phyloP scores from a whole-genome alignment of 2,888 invertebrate species.

The Campoletis raptor region DNA sequence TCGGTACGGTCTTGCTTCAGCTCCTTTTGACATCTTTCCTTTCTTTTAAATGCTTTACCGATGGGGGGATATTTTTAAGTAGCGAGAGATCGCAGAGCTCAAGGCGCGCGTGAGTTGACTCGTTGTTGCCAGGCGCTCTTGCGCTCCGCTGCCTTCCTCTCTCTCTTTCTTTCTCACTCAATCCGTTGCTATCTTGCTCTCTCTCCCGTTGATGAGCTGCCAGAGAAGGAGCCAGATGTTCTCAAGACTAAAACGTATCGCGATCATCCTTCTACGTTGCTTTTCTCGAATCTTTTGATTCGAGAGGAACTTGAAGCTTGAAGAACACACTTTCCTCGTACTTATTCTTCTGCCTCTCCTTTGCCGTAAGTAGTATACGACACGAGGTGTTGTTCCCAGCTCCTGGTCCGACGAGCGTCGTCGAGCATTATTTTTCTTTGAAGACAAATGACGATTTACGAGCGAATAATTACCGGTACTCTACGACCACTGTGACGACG shows the following conservation, averaged over 20 bases:
- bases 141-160: conserved; percentile 31
- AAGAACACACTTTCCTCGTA: conserved; percentile 23
- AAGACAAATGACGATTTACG: conserved; percentile 64
- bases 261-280: conserved; percentile 56
- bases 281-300: conserved; percentile 2
- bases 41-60: conserved; percentile 81
- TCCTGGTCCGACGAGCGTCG: conserved; percentile 38
- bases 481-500: not conserved
- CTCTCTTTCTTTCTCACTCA: conserved; percentile 38
- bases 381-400: conserved; percentile 41
- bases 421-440: conserved; percentile 38
- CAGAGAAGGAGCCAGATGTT: conserved; percentile 65
- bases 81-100: conserved; percentile 63
- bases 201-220: conserved; percentile 52
- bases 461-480: conserved; percentile 62
- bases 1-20: conserved; percentile 80
- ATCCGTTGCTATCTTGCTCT: conserved; percentile 25
- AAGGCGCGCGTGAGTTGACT: conserved; percentile 58
- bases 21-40: conserved; percentile 79
- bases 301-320: conserved; percentile 32
- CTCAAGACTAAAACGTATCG: conserved; percentile 52
- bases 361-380: not conserved
- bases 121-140: conserved; percentile 63
- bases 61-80: conserved; percentile 79
- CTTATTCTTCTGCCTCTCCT: conserved; percentile 1